Percentiles rank a stretch among this genome's conserved stretches.
Evolutionary conservation across 1,140 invertebrate genomes (phyloP).

Genomic region (Coenobita brevimanus): DNA sequence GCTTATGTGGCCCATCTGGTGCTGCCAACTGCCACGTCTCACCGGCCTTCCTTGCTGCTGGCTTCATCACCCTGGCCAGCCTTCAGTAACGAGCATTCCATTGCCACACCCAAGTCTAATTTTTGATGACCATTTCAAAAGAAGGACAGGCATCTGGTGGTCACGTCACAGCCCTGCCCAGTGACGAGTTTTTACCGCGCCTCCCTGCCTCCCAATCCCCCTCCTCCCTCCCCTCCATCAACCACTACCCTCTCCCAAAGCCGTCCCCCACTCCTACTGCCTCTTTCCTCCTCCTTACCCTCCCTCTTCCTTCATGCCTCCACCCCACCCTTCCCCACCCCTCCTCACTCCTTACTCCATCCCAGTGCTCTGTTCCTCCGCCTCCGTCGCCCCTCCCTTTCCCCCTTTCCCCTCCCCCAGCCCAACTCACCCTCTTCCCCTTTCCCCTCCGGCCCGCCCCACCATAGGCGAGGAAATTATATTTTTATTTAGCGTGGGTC

Average conservation of each 20-base stretch:
- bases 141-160: constrained; percentile 55
- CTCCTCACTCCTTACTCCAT: not conserved
- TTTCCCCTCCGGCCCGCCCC: not conserved
- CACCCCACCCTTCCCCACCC: not conserved
- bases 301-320: not conserved
- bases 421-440: constrained; percentile 6
- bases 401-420: constrained; percentile 20
- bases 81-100: constrained; percentile 56
- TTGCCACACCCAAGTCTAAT: constrained; percentile 49
- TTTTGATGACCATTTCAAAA: constrained; percentile 62
- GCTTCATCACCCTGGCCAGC: not conserved
- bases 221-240: not conserved
- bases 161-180: constrained; percentile 40
- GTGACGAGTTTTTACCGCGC: constrained; percentile 17
- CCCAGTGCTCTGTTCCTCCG: too few relatives aligned
- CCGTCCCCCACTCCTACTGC: not conserved
- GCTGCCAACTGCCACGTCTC: too few relatives aligned
- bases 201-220: not conserved
- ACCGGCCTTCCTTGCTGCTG: not conserved
- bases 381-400: not conserved
- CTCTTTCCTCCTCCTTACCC: not conserved
- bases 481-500: too few relatives aligned
- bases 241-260: not conserved
- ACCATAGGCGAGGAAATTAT: too few relatives aligned
- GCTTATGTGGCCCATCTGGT: too few relatives aligned